phyloP scores from a whole-genome alignment of 2,797 vertebrate species.

The Sebastes matsubarae region DNA sequence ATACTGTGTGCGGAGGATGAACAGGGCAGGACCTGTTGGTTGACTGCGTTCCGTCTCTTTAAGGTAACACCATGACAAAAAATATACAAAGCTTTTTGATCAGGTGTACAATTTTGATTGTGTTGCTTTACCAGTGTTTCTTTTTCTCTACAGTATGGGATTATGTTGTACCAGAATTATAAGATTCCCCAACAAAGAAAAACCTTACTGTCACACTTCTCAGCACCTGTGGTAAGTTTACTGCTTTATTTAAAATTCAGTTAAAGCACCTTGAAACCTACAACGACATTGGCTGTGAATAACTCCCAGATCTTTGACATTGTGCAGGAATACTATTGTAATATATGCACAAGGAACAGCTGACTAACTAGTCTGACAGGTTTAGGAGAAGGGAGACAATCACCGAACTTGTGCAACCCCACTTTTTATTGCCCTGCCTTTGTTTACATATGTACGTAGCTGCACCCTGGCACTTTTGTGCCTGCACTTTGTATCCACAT shows the following conservation, averaged over 20 bases:
- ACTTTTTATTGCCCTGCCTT: neutral
- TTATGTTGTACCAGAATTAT: slow-evolving; percentile 96
- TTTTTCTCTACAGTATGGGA: slow-evolving; percentile 88
- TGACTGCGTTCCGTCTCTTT: slow-evolving; percentile 94
- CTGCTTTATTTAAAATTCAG: neutral
- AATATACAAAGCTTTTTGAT: neutral
- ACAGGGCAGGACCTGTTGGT: slow-evolving; percentile 93
- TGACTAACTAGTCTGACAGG: neutral
- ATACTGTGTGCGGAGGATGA: slow-evolving; percentile 96
- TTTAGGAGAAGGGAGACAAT: neutral
- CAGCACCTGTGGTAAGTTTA: slow-evolving; percentile 89
- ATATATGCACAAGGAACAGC: neutral
- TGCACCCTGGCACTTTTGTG: neutral
- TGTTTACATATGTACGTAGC: neutral
- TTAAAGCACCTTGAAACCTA: neutral
- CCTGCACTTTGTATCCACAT: neutral
- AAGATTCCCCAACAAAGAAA: slow-evolving; percentile 94
- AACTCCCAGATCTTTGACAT: neutral
- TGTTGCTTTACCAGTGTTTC: slow-evolving; percentile 10
- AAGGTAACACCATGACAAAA: slow-evolving; percentile 83
- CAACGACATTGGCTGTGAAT: neutral
- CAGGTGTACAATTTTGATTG: neutral
- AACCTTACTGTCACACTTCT: slow-evolving; percentile 88
- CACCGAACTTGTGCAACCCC: neutral
- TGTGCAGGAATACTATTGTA: neutral